These are phyloP conservation scores for Aethes cnicana DNA, from an alignment of 2,888 invertebrate species.

Conservation along the genomic window DNA sequence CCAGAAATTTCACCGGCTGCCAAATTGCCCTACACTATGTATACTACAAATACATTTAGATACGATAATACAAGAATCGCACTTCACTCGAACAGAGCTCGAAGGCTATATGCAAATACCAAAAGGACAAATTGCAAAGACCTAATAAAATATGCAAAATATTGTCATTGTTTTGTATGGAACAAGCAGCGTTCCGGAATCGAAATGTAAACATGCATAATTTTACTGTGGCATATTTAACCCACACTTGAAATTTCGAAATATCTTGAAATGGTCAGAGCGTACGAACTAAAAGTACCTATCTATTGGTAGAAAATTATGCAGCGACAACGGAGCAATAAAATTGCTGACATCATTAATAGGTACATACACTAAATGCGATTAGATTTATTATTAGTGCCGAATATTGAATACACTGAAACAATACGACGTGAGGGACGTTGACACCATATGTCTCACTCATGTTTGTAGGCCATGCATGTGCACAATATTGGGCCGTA, in stretches of 20 bases:
- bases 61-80: too few relatives aligned
- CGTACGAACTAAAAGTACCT: too few relatives aligned
- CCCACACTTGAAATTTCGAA: background rate
- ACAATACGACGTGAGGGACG: conserved; percentile 12
- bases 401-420: background rate
- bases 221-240: background rate
- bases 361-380: background rate
- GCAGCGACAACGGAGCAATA: background rate
- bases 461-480: conserved; percentile 48
- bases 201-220: background rate
- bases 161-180: background rate
- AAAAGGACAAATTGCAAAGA: conserved; percentile 2
- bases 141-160: conserved; percentile 14
- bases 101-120: conserved; percentile 11
- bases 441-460: conserved; percentile 41
- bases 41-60: too few relatives aligned
- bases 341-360: background rate
- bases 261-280: too few relatives aligned
- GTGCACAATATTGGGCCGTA: conserved; percentile 54
- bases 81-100: background rate
- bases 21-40: too few relatives aligned
- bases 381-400: background rate
- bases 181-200: background rate
- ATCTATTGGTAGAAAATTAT: background rate
- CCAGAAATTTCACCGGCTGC: too few relatives aligned